Base-by-base conservation (phyloP, 2,888 invertebrate species). In the Leptura quadrifasciata region DNA sequence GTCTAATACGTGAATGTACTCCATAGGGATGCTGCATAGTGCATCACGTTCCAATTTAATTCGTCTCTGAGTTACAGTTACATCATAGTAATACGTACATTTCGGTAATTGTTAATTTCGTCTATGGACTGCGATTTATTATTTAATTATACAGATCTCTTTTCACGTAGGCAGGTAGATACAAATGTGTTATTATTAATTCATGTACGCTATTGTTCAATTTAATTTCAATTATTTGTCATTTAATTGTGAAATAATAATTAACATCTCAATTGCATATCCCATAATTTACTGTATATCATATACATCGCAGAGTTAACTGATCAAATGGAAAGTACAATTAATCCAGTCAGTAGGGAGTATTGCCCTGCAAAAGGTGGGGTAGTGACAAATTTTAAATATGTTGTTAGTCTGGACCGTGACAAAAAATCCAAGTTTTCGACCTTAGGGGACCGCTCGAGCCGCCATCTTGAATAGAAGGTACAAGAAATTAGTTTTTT, bases 31-130 rank as follows among this genome's bases (percentile, higher is more conserved):
- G 63, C 71, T 57, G 55, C 65, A 75, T 57, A 47, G 69, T 68
- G 61, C 76, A 79, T 69, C 75, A 77, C 79, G 79, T 79, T 63
- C 79, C 79, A 74, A 79, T 79, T 79, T 77, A 76, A 79, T 79
- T 79, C 75, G 70, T 70, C 77, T 69, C 63, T 24, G 65, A 75
- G 39, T 72, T 68, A 52, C 76, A 79, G 77, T 76, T 75, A 79
- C 76, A 73, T 70, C 68, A 72, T 63, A 67, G 58, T 70, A 72
- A 74, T 72, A 72, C 60, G 61, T 57, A 57, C 73, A 55, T 70
- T 58, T 65, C 73, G 77, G 77, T 75, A 75, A 77, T 75, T 75
- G 75, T 65, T 75, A 65, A 77, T 75, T 77, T 75, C 39, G 27
- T 10, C 31, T 2, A 68, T 54, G 68, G 35, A 68, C 68, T 17